A percentile compares a stretch with the other conserved stretches of the same genome.
These are phyloP conservation scores for Epizoanthus scotinus DNA, from an alignment of 92 coral and sea anemone species.

Conservation along the genomic window DNA sequence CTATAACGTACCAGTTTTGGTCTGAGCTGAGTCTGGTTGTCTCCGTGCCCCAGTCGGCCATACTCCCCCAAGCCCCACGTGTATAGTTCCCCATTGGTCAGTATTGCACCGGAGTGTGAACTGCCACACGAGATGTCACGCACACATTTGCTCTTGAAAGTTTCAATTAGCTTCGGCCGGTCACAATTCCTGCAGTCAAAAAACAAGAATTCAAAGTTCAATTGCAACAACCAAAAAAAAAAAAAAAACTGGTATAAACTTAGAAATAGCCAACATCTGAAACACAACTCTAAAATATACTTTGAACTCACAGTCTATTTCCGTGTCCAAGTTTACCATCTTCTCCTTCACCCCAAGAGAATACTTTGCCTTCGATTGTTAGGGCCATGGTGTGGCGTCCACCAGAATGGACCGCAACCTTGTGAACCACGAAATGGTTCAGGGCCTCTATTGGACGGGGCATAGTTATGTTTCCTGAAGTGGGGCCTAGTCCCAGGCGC, in stretches of 20 bases:
- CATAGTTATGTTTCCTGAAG: conserved; percentile 77
- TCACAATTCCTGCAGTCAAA: conserved; percentile 71
- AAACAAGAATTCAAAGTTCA: not conserved
- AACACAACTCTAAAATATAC: not conserved
- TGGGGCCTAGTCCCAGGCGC: conserved; percentile 88
- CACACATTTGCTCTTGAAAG: conserved; percentile 79
- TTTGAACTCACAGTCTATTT: conserved; percentile 78
- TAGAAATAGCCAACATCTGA: no score
- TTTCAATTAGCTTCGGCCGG: conserved; percentile 86
- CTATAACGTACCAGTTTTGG: conserved; percentile 76
- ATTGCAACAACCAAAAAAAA: not conserved
- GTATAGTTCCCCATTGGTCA: conserved; percentile 81
- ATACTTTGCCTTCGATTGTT: conserved; percentile 88
- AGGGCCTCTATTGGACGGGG: conserved; percentile 87
- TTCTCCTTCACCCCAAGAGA: conserved; percentile 99
- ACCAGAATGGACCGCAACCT: conserved; percentile 94
- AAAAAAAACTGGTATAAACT: not conserved
- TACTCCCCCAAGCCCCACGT: conserved; percentile 99
- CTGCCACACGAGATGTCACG: conserved; percentile 97
- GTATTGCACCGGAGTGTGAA: conserved; percentile 92
- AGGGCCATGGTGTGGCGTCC: conserved; percentile 97
- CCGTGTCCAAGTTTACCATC: conserved; percentile 99
- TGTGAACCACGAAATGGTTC: conserved; percentile 77
- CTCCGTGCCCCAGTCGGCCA: conserved; percentile 98
- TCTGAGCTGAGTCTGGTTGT: conserved; percentile 77